These are phyloP conservation scores for Heliconius sara DNA, from an alignment of 2,888 invertebrate genomes.

Conservation along the genomic window DNA sequence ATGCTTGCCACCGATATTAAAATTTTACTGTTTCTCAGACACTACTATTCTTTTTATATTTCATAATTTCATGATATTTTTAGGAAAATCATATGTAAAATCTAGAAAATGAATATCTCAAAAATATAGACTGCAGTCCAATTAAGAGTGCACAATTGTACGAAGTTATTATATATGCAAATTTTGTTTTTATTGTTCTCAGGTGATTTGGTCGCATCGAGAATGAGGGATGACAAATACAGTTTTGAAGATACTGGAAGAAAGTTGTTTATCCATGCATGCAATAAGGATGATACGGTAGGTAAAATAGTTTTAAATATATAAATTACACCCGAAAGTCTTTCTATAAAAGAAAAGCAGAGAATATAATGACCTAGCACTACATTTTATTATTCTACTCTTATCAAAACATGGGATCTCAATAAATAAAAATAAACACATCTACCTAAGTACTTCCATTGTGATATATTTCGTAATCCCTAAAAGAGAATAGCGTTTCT, in stretches of 20 bases:
- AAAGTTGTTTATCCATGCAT: too few species aligned
- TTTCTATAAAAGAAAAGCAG: background rate
- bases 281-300: too few species aligned
- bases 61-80: slow-evolving; percentile 2
- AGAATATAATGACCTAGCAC: background rate
- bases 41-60: slow-evolving; percentile 11
- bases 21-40: slow-evolving; percentile 30
- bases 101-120: background rate
- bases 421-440: background rate
- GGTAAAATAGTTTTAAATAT: too few species aligned
- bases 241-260: too few species aligned
- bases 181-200: too few species aligned
- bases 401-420: background rate
- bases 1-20: slow-evolving; percentile 26
- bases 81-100: background rate
- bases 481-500: slow-evolving; percentile 34
- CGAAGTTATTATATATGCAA: background rate
- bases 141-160: background rate
- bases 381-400: background rate
- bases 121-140: background rate
- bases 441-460: background rate
- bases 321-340: background rate
- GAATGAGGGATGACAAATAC: too few species aligned
- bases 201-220: too few species aligned
- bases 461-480: slow-evolving; percentile 3